Conservation (phyloP, 2,888 invertebrate species). For the Ypsolopha scabrella region DNA sequence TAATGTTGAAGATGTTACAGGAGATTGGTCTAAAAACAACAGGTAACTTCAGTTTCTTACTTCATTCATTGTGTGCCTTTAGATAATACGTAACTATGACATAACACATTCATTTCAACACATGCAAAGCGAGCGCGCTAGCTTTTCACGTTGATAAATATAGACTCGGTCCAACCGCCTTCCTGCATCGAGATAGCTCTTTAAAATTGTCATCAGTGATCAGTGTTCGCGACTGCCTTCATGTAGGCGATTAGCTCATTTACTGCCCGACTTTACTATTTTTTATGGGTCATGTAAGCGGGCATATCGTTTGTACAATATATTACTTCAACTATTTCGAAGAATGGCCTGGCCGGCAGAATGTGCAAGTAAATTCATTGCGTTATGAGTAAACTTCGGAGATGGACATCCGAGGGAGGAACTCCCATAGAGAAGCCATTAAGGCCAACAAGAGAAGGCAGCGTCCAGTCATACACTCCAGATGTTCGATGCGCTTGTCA, state of each 20-base stretch:
- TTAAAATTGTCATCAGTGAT: conserved; percentile 65
- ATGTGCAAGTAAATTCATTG: background rate
- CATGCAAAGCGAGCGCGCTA: conserved; percentile 61
- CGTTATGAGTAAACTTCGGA: conserved; percentile 59
- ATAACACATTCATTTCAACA: conserved; percentile 50
- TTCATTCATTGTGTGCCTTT: background rate
- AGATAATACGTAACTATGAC: conserved; percentile 10
- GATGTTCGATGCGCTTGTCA: conserved; percentile 90
- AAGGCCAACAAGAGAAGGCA: conserved; percentile 78
- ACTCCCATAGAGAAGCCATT: conserved; percentile 72
- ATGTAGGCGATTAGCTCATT: conserved; percentile 60
- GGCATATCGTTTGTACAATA: background rate
- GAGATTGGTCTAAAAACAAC: conserved; percentile 62
- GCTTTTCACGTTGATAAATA: conserved; percentile 61
- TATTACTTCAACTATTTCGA: background rate
- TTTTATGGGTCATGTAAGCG: background rate
- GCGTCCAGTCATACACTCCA: conserved; percentile 77
- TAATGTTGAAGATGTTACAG: conserved; percentile 28
- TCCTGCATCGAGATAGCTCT: conserved; percentile 62
- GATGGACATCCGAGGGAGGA: conserved; percentile 79
- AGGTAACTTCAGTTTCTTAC: conserved; percentile 35
- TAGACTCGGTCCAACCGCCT: conserved; percentile 51
- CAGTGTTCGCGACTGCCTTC: conserved; percentile 65
- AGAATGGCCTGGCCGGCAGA: background rate
- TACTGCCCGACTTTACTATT: conserved; percentile 33